Base-by-base conservation (phyloP, 2,888 invertebrate species). In the Drosophila percnosoma region DNA sequence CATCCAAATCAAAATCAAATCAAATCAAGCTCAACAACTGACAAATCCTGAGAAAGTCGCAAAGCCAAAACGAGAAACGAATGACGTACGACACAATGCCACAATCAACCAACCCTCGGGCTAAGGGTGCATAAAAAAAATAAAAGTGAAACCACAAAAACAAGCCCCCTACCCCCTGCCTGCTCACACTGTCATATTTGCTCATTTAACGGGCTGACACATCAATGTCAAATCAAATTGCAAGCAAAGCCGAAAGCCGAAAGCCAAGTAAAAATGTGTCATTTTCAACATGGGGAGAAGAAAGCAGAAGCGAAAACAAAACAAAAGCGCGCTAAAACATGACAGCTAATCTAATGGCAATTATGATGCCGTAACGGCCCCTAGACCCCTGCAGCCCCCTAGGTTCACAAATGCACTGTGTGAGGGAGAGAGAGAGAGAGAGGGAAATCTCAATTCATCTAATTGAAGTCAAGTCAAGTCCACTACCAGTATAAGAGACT, bases 121-220 rank as follows among this genome's bases (percentile, higher is more conserved):
- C 62, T 65, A 70, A 62, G 80, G 80, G 68, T 79, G 76, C 51
- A 40, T 31, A 62, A 42, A 18, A 27, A 40, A 49, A 34, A 33
- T 11, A 27, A 49, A 15, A 71, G n/a, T 24, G 57, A 54, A 61
- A 70, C 82, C 83, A 60, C 87, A 88, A 80, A 29, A 80, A 75
- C 82, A 73, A 73, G 68, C 64, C 74, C 57, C 59, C 79, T 8
- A 2, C 33, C 4, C 34, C 2, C 13, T n/a, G 0, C 6, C 7
- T 11, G 13, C 13, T 0, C 2, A 7, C 27, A n/a, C 82, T 86
- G 84, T 83, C 89, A 87, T 83, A 84, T 90, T 88, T 88, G 88
- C 87, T 77, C 86, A 91, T 91, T 91, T 91, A 91, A 91, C 91
- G 85, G 85, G 78, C 90, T 89, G 91, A 89, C 92, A 91, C 88